phyloP scores from a whole-genome alignment of 1,140 invertebrate species.

The Dendroctonus valens region DNA sequence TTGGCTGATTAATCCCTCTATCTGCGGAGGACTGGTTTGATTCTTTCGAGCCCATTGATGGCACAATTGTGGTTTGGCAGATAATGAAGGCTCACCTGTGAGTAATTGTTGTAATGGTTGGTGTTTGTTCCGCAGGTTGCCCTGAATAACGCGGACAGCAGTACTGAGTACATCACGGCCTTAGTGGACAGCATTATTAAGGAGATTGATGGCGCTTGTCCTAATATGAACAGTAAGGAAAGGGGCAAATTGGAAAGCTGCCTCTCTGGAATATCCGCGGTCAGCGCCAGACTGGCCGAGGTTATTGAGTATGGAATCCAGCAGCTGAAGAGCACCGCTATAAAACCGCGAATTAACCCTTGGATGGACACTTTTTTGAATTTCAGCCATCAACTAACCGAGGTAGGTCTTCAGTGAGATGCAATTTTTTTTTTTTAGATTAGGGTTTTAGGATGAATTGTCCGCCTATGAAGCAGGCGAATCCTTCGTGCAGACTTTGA shows the following conservation, averaged over 20 bases:
- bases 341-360: slow-evolving; percentile 84
- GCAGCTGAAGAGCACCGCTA: slow-evolving; percentile 75
- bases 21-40: too few relatives aligned
- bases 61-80: too few relatives aligned
- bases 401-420: slow-evolving; percentile 56
- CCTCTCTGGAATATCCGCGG: slow-evolving; percentile 70
- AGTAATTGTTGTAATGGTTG: too few relatives aligned
- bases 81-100: too few relatives aligned
- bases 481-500: slow-evolving; percentile 84
- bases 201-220: slow-evolving; percentile 66
- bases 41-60: too few relatives aligned
- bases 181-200: slow-evolving; percentile 69
- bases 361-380: slow-evolving; percentile 81
- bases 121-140: slow-evolving; percentile 62
- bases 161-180: slow-evolving; percentile 85
- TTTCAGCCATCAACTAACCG: slow-evolving; percentile 76
- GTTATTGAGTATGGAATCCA: slow-evolving; percentile 83
- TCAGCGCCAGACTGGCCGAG: slow-evolving; percentile 72
- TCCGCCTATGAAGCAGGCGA: slow-evolving; percentile 86
- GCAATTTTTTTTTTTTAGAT: slow-evolving; percentile 10
- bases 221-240: slow-evolving; percentile 62
- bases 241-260: slow-evolving; percentile 74
- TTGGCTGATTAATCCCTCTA: not conserved
- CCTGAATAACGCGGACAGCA: slow-evolving; percentile 90
- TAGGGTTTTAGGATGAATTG: slow-evolving; percentile 70